Percentiles rank a stretch among this genome's conserved stretches.
Conservation (phyloP, 2,888 invertebrate genomes). For the Augochlorella aurata region DNA sequence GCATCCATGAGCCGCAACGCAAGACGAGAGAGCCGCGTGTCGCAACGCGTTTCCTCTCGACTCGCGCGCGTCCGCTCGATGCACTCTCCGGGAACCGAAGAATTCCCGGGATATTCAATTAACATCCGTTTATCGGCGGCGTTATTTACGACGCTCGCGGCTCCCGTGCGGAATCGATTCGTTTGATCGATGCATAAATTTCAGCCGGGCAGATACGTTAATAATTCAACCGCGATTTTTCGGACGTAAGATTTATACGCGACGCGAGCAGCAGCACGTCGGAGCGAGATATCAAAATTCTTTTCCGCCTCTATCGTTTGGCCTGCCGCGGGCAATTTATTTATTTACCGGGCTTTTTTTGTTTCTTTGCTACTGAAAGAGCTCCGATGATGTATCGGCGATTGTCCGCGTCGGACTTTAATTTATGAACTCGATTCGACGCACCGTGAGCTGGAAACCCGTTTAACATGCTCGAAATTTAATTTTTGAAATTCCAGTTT, state of each 20-base stretch:
- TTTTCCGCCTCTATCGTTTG: neutral
- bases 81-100: neutral
- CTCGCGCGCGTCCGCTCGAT: neutral
- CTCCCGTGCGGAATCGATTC: neutral
- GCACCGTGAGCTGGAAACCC: too few relatives aligned
- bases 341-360: neutral
- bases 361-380: neutral
- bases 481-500: too few relatives aligned
- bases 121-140: neutral
- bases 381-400: neutral
- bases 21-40: neutral
- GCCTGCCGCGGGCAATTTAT: neutral
- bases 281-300: neutral
- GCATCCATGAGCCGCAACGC: neutral
- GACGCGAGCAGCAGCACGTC: neutral
- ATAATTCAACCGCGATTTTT: constrained; percentile 4
- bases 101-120: neutral
- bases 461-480: too few relatives aligned
- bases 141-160: neutral
- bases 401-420: neutral
- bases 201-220: neutral
- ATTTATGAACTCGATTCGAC: constrained; percentile 2
- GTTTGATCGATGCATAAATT: neutral
- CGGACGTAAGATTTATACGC: neutral
- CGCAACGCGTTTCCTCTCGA: neutral